Evolutionary conservation across 2,888 invertebrate species (phyloP), one percentile per base, ranked within the genome.

Genomic region (Cynaeus angustus): DNA sequence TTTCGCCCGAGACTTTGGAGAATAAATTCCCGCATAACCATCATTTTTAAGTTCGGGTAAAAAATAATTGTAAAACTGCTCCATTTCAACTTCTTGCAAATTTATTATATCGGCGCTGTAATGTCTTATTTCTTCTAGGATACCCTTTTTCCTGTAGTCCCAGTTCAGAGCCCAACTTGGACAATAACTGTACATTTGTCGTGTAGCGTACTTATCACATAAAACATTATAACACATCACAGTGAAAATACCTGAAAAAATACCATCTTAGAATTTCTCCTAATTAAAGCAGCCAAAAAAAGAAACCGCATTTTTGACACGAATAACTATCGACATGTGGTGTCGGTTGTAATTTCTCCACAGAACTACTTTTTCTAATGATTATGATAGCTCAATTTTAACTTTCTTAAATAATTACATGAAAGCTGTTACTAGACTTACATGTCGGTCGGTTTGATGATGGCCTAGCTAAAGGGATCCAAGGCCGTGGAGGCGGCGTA

Each of bases 201-300:
- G 88, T 61, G 99, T 99, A 73, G 99, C 99, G 85, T 98, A 99
- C 87, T 98, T 98, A 89, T 99, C 98, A 88, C 99, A 98, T 78
- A 99, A 89, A 76, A 99, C 98, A 87, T 99, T 99, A 90, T 99
- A 99, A 86, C 99, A 99, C 96, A 99, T 97, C 81, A 99, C 98
- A 77, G 99, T 98, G 88, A 99, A 98, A 85, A 97, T 94, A 88
- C 96, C 95, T 93, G 87, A 3, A 61, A 68, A 33, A 33, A 33
- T n/a, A 50, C n/a, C 7, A 21, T 21, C 21, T 41, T 16, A 37
- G 9, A 53, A 10, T 41, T 45, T 33, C 13, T 38, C 14, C 30
- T 21, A 21, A 21, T 21, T 21, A 21, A 21, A 21, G n/a, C n/a
- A n/a, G n/a, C n/a, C n/a, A n/a, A n/a, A n/a, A n/a, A n/a, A n/a